phyloP scores from a whole-genome alignment of 2,888 invertebrate species.

The Lamproptera curius region DNA sequence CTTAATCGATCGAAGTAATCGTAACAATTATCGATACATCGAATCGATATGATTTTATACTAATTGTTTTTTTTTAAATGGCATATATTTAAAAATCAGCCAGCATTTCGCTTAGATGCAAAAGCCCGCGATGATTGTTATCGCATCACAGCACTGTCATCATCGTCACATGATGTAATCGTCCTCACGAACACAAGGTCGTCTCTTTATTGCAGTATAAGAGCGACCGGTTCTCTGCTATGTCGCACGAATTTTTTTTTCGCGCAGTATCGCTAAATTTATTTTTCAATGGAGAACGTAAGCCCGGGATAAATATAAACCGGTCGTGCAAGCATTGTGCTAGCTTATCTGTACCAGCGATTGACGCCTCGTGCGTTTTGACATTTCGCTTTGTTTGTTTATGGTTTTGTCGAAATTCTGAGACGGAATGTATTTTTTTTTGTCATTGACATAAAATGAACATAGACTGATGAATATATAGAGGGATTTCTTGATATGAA shows the following conservation, averaged over 20 bases:
- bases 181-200: slow-evolving; percentile 39
- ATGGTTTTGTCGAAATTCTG: neutral
- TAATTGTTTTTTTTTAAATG: too few species aligned
- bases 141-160: neutral
- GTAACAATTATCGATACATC: too few species aligned
- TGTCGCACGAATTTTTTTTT: slow-evolving; percentile 23
- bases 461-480: too few species aligned
- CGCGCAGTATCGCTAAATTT: slow-evolving; percentile 29
- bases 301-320: slow-evolving; percentile 18
- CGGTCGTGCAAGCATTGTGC: slow-evolving; percentile 13
- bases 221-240: slow-evolving; percentile 36
- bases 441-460: too few species aligned
- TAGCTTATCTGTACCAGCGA: slow-evolving; percentile 4
- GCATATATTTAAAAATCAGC: too few species aligned
- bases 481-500: too few species aligned
- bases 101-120: neutral
- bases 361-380: slow-evolving; percentile 10
- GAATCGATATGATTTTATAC: too few species aligned
- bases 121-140: slow-evolving; percentile 1
- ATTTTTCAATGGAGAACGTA: slow-evolving; percentile 20
- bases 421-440: too few species aligned
- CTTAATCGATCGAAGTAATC: too few species aligned
- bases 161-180: slow-evolving; percentile 35
- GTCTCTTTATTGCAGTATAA: slow-evolving; percentile 35
- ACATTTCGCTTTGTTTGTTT: slow-evolving; percentile 3